Base-by-base conservation (phyloP, 2,113 vertebrate genomes). In the Lontra canadensis region DNA sequence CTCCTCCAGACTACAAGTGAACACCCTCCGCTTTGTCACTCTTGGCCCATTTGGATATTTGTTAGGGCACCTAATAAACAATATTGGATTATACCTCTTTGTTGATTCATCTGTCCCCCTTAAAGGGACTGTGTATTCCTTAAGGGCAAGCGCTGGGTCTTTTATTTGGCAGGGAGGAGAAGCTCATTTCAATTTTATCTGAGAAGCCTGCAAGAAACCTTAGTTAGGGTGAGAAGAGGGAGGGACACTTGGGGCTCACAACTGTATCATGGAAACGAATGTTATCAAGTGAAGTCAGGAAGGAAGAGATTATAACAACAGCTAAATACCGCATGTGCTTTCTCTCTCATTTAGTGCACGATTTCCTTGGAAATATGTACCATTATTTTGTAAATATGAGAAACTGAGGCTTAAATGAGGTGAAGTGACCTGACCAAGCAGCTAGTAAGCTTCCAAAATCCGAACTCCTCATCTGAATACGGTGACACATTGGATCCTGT, bases 291-390 rank as follows among this genome's bases (percentile, higher is more conserved):
- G 44, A 23, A 14, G 3, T 47, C 26, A 94, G 73, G 73, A 93
- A 61, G 88, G 61, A 87, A 90, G 85, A 91, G 89, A 83, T 81
- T 63, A 36, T 1, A 93, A 42, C 71, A 85, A 95, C 90, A 67
- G 31, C 29, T 47, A 79, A 76, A 59, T 18, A 57, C 31, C 49
- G 49, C 39, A 39, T 52, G 59, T 79, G 79, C 29, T 79, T 94
- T 88, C 11, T 63, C 47, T 90, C 34, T 83, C 31, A 83, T 39
- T 85, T 80, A 92, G 63, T 47, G 26, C 36, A 59, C 21, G 4
- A 88, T 80, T 80, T 81, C 81, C 78, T 98, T 96, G 52, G 49
- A 96, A 95, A 85, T 85, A 88, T 69, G 9, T 69, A 20, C 18
- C 55, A 49, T 71, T 83, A 71, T 20, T 93, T 78, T 84, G n/a